A percentile compares a stretch with the other conserved stretches of the same genome.
Evolutionary conservation across 2,888 invertebrate genomes (phyloP).

Genomic region (Hermodice carunculata): DNA sequence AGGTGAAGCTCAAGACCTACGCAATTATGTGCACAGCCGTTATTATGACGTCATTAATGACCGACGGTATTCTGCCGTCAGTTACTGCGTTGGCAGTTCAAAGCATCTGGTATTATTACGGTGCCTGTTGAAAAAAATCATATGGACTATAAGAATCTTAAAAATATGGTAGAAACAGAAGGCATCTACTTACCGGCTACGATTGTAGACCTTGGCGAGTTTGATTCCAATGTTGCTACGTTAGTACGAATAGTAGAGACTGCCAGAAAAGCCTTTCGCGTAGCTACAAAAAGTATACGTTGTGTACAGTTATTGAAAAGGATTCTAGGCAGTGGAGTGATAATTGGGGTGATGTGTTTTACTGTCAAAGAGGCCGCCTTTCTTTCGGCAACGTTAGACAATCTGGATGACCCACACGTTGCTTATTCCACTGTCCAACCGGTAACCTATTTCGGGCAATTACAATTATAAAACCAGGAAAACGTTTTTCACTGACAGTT

Average conservation of each 20-base stretch:
- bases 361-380: slow-evolving; percentile 2
- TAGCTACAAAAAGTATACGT: slow-evolving; percentile 13
- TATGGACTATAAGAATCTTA: too few relatives aligned
- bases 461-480: background rate
- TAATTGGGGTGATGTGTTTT: slow-evolving; percentile 14
- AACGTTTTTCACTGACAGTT: background rate
- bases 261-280: slow-evolving; percentile 6
- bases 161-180: too few relatives aligned
- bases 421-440: slow-evolving; percentile 12
- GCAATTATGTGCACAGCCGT: too few relatives aligned
- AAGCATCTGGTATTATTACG: too few relatives aligned
- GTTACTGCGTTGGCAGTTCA: too few relatives aligned
- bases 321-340: background rate
- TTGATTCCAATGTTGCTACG: slow-evolving; percentile 1
- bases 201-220: slow-evolving; percentile 16
- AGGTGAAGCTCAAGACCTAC: too few relatives aligned
- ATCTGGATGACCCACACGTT: slow-evolving; percentile 11
- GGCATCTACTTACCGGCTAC: slow-evolving; percentile 9
- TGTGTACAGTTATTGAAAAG: slow-evolving; percentile 1
- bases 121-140: too few relatives aligned
- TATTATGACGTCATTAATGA: too few relatives aligned
- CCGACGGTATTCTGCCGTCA: too few relatives aligned
- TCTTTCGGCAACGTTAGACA: background rate
- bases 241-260: background rate
- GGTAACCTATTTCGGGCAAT: background rate